Evolutionary conservation across 2,888 invertebrate species (phyloP), one percentile per base, ranked within the genome.

Genomic region (Agonopterix subpropinquella): DNA sequence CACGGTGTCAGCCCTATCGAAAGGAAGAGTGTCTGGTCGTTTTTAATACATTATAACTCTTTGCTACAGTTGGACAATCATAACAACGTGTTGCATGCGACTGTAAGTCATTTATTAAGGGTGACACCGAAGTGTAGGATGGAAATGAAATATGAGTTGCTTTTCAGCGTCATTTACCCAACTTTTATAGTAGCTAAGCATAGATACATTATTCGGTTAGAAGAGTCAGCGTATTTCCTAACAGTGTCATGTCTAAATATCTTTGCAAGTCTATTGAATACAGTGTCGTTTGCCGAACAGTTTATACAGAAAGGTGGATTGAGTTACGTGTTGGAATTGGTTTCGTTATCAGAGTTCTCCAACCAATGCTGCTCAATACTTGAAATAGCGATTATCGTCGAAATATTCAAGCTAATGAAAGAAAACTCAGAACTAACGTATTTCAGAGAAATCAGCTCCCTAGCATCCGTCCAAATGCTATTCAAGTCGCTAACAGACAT

Each of bases 91-190:
- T 79, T 91, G n/a, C 90, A 90, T 56, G 77, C 87, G 0, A 83
- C 91, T 0, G 90, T 91, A 54, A 80, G 82, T 7, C 92, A 92
- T 61, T 66, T 92, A 9, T 70, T 92, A 8, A 84, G 90, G 51
- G 89, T 92, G 10, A 90, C 91, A 0, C 89, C 90, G 0, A 84
- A 84, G 11, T 90, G 90, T 45, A 85, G 88, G 1, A 80, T 75
- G 47, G 82, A 88, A 52, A 89, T 92, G 62, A 90, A 89, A 54
- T 84, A 87, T 41, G 91, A 91, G 57, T 70, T 92, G 11, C 79
- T 92, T 0, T 89, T 91, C 54, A 83, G 87, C 47, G 91, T 92
- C 0, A 90, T 92, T 47, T 91, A 91, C 61, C 91, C 92, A 0
- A 90, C 89, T 0, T 92, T 92, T 57, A 75, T 91, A 9, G 89